Conservation (phyloP, 2,888 invertebrate species). For the Chrysotoxum bicinctum region DNA sequence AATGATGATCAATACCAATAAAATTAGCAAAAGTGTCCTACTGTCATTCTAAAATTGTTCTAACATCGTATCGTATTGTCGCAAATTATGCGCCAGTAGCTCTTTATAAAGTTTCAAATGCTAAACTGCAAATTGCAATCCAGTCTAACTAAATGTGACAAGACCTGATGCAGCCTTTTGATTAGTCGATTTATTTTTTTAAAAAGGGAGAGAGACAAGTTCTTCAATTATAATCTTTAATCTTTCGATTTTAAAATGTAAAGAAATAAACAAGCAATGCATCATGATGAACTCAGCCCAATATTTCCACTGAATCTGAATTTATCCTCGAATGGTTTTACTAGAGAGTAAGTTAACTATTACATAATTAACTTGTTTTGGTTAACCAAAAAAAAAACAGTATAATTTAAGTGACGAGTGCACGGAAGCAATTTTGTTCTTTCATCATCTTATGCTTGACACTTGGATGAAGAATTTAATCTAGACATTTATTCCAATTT, state of each 20-base stretch:
- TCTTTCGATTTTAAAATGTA: not conserved
- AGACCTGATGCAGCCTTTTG: not conserved
- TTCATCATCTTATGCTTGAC: conserved; percentile 46
- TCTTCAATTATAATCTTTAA: not conserved
- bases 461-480: conserved; percentile 53
- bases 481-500: conserved; percentile 58
- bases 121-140: too few species aligned
- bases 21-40: too few species aligned
- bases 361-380: not conserved
- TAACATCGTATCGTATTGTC: too few species aligned
- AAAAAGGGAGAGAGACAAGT: not conserved
- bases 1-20: too few species aligned
- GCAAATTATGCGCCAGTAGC: too few species aligned
- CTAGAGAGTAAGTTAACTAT: not conserved
- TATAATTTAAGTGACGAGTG: not conserved
- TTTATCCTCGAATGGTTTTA: not conserved
- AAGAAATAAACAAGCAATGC: not conserved
- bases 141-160: too few species aligned
- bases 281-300: not conserved
- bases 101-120: too few species aligned
- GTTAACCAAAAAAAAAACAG: not conserved
- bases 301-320: not conserved
- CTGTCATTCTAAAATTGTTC: too few species aligned
- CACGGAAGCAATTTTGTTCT: not conserved
- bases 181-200: not conserved